Conservation (phyloP, 2,113 vertebrate species). For the Regulus satrapa region DNA sequence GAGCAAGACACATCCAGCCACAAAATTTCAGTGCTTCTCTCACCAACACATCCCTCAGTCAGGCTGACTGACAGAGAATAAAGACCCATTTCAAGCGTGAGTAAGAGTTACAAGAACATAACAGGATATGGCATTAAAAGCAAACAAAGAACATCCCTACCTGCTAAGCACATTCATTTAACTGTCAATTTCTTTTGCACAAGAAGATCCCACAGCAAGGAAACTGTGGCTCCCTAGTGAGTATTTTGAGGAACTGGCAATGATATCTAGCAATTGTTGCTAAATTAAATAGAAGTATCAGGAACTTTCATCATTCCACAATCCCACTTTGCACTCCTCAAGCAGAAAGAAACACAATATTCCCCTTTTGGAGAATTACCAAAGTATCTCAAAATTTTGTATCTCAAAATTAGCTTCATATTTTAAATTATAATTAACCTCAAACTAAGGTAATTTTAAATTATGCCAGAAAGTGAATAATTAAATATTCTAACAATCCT, state of each 20-base stretch:
- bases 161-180: background rate
- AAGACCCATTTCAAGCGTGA: background rate
- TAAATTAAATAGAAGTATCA: background rate
- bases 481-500: background rate
- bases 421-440: background rate
- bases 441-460: background rate
- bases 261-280: background rate
- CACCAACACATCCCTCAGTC: background rate
- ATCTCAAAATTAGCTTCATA: background rate
- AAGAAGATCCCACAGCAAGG: background rate
- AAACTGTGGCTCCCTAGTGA: background rate
- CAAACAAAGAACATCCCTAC: background rate
- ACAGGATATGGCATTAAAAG: background rate
- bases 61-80: background rate
- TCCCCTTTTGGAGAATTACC: background rate
- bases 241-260: background rate
- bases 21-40: background rate
- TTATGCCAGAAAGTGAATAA: background rate
- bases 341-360: background rate
- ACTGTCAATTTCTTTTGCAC: background rate
- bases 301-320: background rate
- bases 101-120: background rate
- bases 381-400: background rate
- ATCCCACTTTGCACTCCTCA: background rate
- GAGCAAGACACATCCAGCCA: background rate